Percentiles rank a stretch among this genome's conserved stretches.
Evolutionary conservation across 2,113 vertebrate genomes (phyloP).

Genomic region (Vanacampus margaritifer): DNA sequence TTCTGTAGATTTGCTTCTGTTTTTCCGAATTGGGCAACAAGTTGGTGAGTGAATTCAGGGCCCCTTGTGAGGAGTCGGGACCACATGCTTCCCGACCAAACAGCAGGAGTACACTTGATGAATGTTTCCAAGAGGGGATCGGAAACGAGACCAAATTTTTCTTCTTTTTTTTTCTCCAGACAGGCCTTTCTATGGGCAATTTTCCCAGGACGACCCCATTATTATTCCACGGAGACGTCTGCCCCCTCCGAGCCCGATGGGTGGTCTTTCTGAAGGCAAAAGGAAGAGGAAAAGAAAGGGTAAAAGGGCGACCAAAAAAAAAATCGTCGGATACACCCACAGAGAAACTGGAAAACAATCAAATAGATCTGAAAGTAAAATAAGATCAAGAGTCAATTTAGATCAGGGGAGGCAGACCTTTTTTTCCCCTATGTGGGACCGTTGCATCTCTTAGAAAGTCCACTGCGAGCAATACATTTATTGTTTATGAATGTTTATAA

Average conservation of each 20-base stretch:
- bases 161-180: constrained; percentile 59
- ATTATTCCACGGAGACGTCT: constrained; percentile 74
- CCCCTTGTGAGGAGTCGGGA: constrained; percentile 19
- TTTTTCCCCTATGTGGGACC: background rate
- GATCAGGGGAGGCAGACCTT: background rate
- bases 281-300: constrained; percentile 63
- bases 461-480: background rate
- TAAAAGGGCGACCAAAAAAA: constrained; percentile 33
- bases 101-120: constrained; percentile 63
- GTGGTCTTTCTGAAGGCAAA: constrained; percentile 71
- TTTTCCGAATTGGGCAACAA: background rate
- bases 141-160: constrained; percentile 74
- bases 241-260: constrained; percentile 73
- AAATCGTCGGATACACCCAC: constrained; percentile 45
- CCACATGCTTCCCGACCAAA: constrained; percentile 38
- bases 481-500: background rate
- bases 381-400: constrained; percentile 2
- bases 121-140: constrained; percentile 67
- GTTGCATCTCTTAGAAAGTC: background rate
- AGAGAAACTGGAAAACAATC: constrained; percentile 59
- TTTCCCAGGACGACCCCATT: constrained; percentile 77
- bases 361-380: constrained; percentile 55
- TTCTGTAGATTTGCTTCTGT: background rate
- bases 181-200: constrained; percentile 69
- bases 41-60: background rate